Base-by-base conservation (phyloP, 2,888 invertebrate species). In the Stomorhina lunata region DNA sequence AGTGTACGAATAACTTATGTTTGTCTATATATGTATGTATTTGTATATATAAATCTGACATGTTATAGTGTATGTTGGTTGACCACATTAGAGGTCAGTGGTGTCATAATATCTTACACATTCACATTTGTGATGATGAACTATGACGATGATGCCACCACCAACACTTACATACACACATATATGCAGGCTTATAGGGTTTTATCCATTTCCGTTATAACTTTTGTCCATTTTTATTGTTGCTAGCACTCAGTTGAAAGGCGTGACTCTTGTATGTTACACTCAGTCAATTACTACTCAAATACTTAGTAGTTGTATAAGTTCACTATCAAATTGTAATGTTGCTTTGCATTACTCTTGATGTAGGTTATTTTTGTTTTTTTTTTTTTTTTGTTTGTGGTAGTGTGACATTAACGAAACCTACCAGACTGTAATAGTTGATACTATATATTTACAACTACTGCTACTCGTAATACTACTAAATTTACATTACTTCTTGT, bases 31-130 rank as follows among this genome's bases (percentile, higher is more conserved):
- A 57, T 40, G 3, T 25, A 22, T 71, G 25, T 73, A 45, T 72
- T 32, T 66, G 32, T 53, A 15, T 27, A 50, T 61, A 40, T 68
- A 40, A 75, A 57, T 57, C 66, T 55, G 25, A 55, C 34, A 63
- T 65, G 17, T 27, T 65, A 12, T 59, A 34, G 48, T 71, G 27
- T 61, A 27, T 61, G 29, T 34, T 50, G 59, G 76, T 57, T 75
- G 73, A 68, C 73, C 75, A 82, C 32, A 79, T 34, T 65, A 65
- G 40, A 82, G 73, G 81, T 65, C 73, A 65, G 69, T 71, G 29
- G 72, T 81, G 66, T 78, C 81, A 78, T 72, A 78, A 72, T 53
- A 72, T 66, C 50, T 59, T 61, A 66, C 55, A 57, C 40, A 40
- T 65, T 76, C 65, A 57, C 15, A 34, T 69, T 65, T n/a, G n/a